A percentile compares a stretch with the other conserved stretches of the same genome.
phyloP scores from a whole-genome alignment of 2,888 invertebrate species.

The Nomada ruficornis region DNA sequence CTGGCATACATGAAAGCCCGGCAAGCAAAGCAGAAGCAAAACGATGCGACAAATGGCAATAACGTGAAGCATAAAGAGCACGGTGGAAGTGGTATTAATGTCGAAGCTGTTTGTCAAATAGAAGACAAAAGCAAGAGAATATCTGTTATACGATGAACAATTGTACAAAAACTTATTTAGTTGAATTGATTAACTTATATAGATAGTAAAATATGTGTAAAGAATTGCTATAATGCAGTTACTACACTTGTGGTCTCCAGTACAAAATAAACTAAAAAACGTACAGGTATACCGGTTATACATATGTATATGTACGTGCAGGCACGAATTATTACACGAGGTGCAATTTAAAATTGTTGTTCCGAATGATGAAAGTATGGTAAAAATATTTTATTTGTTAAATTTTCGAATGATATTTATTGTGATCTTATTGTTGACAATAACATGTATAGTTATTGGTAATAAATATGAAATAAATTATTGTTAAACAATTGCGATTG shows the following conservation, averaged over 20 bases:
- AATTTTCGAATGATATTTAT: slow-evolving; percentile 40
- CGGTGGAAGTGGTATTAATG: slow-evolving; percentile 1
- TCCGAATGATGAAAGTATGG: slow-evolving; percentile 42
- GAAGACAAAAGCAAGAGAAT: slow-evolving; percentile 35
- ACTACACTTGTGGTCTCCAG: slow-evolving; percentile 41
- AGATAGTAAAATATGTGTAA: slow-evolving; percentile 30
- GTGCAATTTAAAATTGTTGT: slow-evolving; percentile 14
- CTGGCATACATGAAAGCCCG: slow-evolving; percentile 91
- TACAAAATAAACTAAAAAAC: slow-evolving; percentile 48
- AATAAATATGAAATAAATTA: slow-evolving; percentile 38
- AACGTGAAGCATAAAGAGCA: slow-evolving; percentile 17
- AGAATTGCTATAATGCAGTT: slow-evolving; percentile 30
- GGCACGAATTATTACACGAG: slow-evolving; percentile 14
- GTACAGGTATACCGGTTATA: neutral
- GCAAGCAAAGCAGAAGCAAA: slow-evolving; percentile 76
- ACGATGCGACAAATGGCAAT: neutral
- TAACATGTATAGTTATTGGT: slow-evolving; percentile 50
- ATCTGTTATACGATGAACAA: slow-evolving; percentile 56
- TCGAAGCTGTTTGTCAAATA: slow-evolving; percentile 25
- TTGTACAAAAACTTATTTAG: slow-evolving; percentile 53
- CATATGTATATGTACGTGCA: neutral
- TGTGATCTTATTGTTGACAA: slow-evolving; percentile 33
- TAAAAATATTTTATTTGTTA: slow-evolving; percentile 25
- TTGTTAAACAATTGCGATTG: slow-evolving; percentile 21
- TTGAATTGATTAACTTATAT: slow-evolving; percentile 58